These are phyloP conservation scores for Limnephilus lunatus DNA, from an alignment of 2,888 invertebrate species.

Conservation along the genomic window DNA sequence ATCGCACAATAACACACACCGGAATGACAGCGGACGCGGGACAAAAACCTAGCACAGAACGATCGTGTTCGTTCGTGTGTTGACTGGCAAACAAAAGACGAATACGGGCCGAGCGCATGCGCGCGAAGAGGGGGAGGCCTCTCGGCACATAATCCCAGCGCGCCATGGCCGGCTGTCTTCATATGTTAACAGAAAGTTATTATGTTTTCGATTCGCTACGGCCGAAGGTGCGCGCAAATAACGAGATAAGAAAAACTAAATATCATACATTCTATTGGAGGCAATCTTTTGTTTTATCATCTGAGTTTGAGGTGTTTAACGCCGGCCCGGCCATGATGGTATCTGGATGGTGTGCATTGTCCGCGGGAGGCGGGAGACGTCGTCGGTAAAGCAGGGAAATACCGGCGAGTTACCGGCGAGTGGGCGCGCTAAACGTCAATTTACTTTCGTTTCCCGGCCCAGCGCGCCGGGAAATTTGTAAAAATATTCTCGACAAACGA, in stretches of 20 bases:
- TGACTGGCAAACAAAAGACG: slow-evolving; percentile 79
- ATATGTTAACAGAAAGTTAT: slow-evolving; percentile 14
- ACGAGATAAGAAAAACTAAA: slow-evolving; percentile 20
- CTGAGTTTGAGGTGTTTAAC: slow-evolving; percentile 4
- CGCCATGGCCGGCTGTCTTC: slow-evolving; percentile 51
- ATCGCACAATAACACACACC: slow-evolving; percentile 13
- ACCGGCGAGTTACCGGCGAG: not conserved
- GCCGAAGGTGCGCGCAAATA: not conserved
- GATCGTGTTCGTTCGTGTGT: slow-evolving; percentile 71
- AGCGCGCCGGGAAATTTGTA: slow-evolving; percentile 25
- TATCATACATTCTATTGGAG: not conserved
- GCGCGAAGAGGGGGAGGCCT: slow-evolving; percentile 69
- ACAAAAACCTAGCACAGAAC: slow-evolving; percentile 67
- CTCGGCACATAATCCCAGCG: slow-evolving; percentile 43
- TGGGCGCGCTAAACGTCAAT: slow-evolving; percentile 48
- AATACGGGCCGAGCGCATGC: slow-evolving; percentile 74
- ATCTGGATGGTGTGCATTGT: slow-evolving; percentile 8
- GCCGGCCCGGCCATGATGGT: not conserved
- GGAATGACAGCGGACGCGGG: slow-evolving; percentile 47
- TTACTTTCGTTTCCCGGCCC: slow-evolving; percentile 57
- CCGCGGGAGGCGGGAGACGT: not conserved
- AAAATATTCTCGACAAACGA: slow-evolving; percentile 47
- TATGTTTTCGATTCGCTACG: slow-evolving; percentile 5
- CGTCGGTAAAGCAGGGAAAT: slow-evolving; percentile 52
- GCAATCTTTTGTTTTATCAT: not conserved